Evolutionary conservation across 2,797 vertebrate species (phyloP), one percentile per base, ranked within the genome.

Genomic region (Sciurus vulgaris): DNA sequence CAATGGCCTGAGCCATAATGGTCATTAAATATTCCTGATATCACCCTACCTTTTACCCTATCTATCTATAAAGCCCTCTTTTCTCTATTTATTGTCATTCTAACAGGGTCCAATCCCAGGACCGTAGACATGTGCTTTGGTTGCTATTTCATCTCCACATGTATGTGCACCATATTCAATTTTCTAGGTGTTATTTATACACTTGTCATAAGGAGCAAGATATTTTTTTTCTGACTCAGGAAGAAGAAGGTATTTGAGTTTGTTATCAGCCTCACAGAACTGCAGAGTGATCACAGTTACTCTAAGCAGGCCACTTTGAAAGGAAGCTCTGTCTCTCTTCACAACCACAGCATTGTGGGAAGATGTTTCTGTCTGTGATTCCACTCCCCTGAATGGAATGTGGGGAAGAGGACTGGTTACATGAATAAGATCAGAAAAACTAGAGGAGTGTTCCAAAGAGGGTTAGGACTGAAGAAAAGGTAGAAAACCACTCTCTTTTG

Each of bases 371-470:
- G 15, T 89, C 61, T 94, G 51, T 74, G 59, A 77, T 65, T 91
- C 81, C 38, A 94, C 67, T 86, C 44, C 93, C 67, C 24, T 89
- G 72, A 47, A 24, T 93, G 89, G 91, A 96, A 94, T 93, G 92
- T 82, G 67, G 41, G 69, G 41, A 91, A 86, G 72, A 72, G 3
- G 49, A 38, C 49, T 78, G 81, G 47, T 54, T 77, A 51, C 24
- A 6, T 69, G 67, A 95, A 61, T n/a, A 81, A 83, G 69, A 91
- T 70, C n/a, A 96, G 54, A 49, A 91, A 95, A 95, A 61, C 15
- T 4, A 88, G 65, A 92, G 20, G 14, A 94, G 17, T 70, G 7
- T 74, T 88, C 96, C 54, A 78, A 77, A 92, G 67, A 65, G 9
- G 51, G 28, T 86, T 88, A 59, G 30, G 22, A 81, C 51, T 65